phyloP scores from a whole-genome alignment of 2,797 vertebrate species.

The Gila robusta region DNA sequence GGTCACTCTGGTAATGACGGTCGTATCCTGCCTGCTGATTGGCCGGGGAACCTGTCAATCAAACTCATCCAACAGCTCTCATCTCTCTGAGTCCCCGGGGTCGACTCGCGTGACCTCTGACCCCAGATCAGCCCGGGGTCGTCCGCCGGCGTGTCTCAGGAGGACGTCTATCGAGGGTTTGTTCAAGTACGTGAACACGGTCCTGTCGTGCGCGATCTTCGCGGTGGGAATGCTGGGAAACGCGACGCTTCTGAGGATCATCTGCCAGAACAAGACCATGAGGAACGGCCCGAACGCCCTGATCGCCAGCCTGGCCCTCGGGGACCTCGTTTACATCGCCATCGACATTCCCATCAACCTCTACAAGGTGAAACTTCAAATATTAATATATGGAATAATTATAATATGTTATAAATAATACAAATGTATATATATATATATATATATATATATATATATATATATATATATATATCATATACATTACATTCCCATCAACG shows the following conservation, averaged over 20 bases:
- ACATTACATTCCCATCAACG: too few species aligned
- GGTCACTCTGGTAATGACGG: constrained; percentile 54
- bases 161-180: constrained; percentile 45
- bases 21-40: constrained; percentile 58
- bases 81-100: constrained; percentile 31
- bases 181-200: constrained; percentile 70
- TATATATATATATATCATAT: too few species aligned
- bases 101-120: constrained; percentile 21
- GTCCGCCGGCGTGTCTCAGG: constrained; percentile 51
- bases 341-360: constrained; percentile 90
- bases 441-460: too few species aligned
- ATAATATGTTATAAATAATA: too few species aligned
- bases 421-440: too few species aligned
- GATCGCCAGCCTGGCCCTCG: constrained; percentile 94
- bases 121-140: neutral
- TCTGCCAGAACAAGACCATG: constrained; percentile 95
- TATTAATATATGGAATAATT: too few species aligned
- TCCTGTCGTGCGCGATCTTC: constrained; percentile 89
- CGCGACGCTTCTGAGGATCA: constrained; percentile 92
- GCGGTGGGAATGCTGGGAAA: constrained; percentile 93
- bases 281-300: constrained; percentile 94
- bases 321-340: constrained; percentile 94
- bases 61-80: constrained; percentile 53
- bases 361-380: constrained; percentile 50
- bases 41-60: constrained; percentile 53